Conservation (phyloP, 2,797 vertebrate genomes). For the Pteronotus mesoamericanus region DNA sequence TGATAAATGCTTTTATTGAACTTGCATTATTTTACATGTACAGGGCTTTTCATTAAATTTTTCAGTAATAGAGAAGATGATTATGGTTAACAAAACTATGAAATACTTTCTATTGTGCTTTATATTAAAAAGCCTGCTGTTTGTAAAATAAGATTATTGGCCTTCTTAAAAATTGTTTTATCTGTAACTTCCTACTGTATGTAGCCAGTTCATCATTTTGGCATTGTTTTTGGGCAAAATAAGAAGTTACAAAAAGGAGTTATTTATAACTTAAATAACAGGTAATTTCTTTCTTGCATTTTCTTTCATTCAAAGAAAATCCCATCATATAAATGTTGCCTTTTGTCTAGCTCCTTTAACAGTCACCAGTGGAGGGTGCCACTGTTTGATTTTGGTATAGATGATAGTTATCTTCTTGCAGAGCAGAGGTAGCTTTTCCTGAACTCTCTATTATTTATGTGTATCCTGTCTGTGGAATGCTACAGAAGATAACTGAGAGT, state of each 20-base stretch:
- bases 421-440: constrained; percentile 15
- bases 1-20: not conserved
- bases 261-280: not conserved
- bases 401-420: not conserved
- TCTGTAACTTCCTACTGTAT: not conserved
- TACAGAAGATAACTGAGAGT: not conserved
- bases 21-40: not conserved
- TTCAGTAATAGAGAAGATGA: constrained; percentile 31
- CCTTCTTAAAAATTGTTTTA: not conserved
- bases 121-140: constrained; percentile 3
- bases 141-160: constrained; percentile 2
- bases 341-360: constrained; percentile 18
- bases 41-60: constrained; percentile 24
- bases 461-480: not conserved
- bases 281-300: not conserved
- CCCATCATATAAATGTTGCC: not conserved
- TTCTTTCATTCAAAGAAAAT: not conserved
- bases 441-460: not conserved
- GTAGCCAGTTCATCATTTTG: not conserved
- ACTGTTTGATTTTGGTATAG: constrained; percentile 46
- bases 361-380: constrained; percentile 69
- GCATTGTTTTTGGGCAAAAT: constrained; percentile 25
- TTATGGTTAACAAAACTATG: not conserved
- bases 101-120: not conserved
- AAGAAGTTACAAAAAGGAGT: not conserved